Evolutionary conservation across 2,888 invertebrate species (phyloP), one percentile per base, ranked within the genome.

Genomic region (Cephus spinipes): DNA sequence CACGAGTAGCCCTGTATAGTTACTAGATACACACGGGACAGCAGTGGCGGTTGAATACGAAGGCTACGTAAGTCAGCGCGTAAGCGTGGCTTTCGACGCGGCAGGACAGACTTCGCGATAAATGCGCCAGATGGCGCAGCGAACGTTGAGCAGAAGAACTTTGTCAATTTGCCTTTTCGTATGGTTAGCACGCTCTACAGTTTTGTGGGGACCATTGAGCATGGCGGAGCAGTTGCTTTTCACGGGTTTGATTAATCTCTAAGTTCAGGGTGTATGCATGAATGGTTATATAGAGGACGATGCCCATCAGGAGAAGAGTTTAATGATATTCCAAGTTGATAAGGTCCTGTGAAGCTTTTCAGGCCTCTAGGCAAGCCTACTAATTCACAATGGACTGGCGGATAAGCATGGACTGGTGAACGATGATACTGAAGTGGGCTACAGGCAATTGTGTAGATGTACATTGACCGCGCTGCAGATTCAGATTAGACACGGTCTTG

Each of bases 401-500:
- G 55, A 55, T 55, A 55, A 55, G 55, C 55, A 55, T 23, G 23
- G 55, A 55, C 55, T 23, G 55, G 55, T 55, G 55, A 55, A 55
- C 55, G 55, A 55, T 55, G 55, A 55, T 55, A 55, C 55, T 55
- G 55, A 55, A 55, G 55, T 55, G 55, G 55, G 55, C 23, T 55
- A 55, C 55, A 55, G 55, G 55, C 55, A 55, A 55, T 55, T 55
- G 55, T 55, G 55, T 55, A 55, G 55, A 55, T 55, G 55, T 23
- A 55, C 15, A 55, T 55, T 55, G 55, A 55, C 23, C 23, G 23
- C 23, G 55, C 55, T 23, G 55, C 36, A 77, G 80, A 80, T 80
- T 77, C 74, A 80, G 80, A 80, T 80, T 80, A 80, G 80, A 77
- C 80, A 80, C 80, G 80, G 76, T 73, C 77, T 76, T 36, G 36